A percentile compares a stretch with the other conserved stretches of the same genome.
Conservation (phyloP, 2,113 vertebrate species). For the Aspiorhynchus laticeps region DNA sequence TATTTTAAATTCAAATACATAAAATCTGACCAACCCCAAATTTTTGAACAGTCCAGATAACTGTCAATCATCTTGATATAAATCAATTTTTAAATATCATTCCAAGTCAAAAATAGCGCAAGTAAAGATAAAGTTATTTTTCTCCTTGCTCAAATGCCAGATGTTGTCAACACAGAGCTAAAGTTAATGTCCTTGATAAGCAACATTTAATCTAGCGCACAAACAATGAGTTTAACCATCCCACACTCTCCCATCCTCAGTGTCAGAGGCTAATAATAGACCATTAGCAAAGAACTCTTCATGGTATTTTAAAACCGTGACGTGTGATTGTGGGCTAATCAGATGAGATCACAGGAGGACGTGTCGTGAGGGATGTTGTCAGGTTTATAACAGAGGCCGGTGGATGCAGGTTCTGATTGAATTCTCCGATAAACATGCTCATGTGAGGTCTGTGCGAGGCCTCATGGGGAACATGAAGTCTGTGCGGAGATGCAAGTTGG, state of each 20-base stretch:
- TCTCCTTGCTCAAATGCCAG: not conserved
- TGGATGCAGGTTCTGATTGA: conserved; percentile 31
- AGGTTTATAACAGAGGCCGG: not conserved
- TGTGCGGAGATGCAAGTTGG: not conserved
- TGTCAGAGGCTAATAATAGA: conserved; percentile 11
- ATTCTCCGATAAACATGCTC: conserved; percentile 32
- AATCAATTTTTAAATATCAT: no score
- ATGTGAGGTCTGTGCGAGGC: conserved; percentile 1
- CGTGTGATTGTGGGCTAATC: conserved; percentile 12
- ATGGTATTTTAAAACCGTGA: conserved; percentile 42
- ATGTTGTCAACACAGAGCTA: not conserved
- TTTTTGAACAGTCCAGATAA: not conserved
- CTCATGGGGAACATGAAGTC: not conserved
- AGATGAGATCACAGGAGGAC: not conserved
- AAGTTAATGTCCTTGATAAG: not conserved
- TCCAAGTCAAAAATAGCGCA: no score
- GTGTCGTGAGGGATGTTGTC: conserved; percentile 28
- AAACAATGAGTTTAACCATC: not conserved
- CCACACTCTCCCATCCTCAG: not conserved
- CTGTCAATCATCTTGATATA: not conserved
- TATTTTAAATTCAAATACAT: not conserved
- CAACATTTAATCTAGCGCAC: conserved; percentile 1
- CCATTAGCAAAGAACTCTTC: not conserved
- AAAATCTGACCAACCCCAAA: not conserved
- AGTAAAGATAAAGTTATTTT: not conserved